Percentiles rank a stretch among this genome's conserved stretches.
These are phyloP conservation scores for Pogona vitticeps DNA, from an alignment of 2,113 vertebrate species.

Conservation along the genomic window DNA sequence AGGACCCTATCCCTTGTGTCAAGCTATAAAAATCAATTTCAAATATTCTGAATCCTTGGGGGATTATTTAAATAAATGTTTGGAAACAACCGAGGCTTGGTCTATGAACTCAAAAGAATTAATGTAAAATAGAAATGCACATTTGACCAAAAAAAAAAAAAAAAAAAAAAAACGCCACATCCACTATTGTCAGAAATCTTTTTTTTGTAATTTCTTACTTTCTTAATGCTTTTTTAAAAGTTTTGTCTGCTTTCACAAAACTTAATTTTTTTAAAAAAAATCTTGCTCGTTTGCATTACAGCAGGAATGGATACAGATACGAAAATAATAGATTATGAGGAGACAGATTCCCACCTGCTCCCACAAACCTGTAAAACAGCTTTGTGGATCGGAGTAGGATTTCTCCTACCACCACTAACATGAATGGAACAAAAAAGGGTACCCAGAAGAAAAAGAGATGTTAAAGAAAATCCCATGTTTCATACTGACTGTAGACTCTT, in stretches of 20 bases:
- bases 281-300: too few species aligned
- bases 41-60: constrained; percentile 1
- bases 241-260: background rate
- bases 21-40: constrained; percentile 13
- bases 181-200: background rate
- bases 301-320: background rate
- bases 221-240: too few species aligned
- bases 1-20: background rate
- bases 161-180: too few species aligned
- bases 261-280: too few species aligned
- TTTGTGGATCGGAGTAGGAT: too few species aligned
- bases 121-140: background rate
- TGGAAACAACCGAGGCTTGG: background rate
- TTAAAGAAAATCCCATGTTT: too few species aligned
- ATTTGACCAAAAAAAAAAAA: too few species aligned
- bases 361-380: background rate
- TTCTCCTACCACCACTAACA: too few species aligned
- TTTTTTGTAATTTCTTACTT: background rate
- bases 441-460: too few species aligned
- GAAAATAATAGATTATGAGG: background rate
- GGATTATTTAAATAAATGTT: constrained; percentile 17
- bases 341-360: background rate
- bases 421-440: too few species aligned
- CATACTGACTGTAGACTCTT: too few species aligned
- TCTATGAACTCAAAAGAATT: background rate